phyloP scores from a whole-genome alignment of 2,113 vertebrate genomes.

The Pungitius pungitius region DNA sequence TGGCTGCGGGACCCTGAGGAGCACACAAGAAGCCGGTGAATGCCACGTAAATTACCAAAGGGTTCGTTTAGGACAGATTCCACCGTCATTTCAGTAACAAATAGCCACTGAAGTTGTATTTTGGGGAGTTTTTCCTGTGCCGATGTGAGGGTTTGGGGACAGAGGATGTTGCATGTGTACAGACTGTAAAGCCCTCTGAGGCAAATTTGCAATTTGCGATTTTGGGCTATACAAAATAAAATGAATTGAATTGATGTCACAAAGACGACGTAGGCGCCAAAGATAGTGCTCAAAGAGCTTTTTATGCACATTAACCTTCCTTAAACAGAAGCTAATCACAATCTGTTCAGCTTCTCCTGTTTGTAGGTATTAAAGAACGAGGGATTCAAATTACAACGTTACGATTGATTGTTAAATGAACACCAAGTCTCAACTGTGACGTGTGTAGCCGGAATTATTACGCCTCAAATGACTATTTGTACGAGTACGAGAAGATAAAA shows the following conservation, averaged over 20 bases:
- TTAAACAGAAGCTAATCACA: neutral
- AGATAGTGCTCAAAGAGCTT: neutral
- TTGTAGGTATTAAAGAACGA: neutral
- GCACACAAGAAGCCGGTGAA: conserved; percentile 10
- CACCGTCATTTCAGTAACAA: too few species aligned
- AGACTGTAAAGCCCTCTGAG: too few species aligned
- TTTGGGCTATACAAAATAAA: too few species aligned
- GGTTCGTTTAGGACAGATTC: too few species aligned
- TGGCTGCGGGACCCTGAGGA: conserved; percentile 23
- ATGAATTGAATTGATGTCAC: too few species aligned
- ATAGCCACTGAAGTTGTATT: too few species aligned
- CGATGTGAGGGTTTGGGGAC: too few species aligned
- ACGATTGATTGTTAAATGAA: conserved; percentile 2
- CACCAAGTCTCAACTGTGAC: neutral
- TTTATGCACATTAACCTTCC: neutral
- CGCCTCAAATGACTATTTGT: neutral
- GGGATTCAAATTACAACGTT: neutral
- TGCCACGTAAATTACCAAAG: neutral
- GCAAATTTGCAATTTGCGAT: too few species aligned
- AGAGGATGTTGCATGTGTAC: too few species aligned
- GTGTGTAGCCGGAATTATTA: neutral
- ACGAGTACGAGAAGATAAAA: neutral
- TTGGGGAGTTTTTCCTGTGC: too few species aligned
- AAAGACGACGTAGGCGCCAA: neutral
- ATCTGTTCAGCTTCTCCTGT: conserved; percentile 6